Conservation (phyloP, 2,888 invertebrate species). For the Brachyptera putata region DNA sequence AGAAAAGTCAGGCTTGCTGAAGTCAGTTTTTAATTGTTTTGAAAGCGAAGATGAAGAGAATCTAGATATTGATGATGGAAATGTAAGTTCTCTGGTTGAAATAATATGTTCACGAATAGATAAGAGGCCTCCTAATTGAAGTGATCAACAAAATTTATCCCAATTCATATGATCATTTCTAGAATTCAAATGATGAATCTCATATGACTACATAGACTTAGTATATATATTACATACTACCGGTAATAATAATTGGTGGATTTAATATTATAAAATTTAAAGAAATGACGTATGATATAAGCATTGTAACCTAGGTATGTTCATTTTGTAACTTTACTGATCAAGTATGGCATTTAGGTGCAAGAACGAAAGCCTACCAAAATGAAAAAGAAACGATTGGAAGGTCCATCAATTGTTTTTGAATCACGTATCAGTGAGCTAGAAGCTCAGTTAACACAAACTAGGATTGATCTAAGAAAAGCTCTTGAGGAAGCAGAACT, state of each 20-base stretch:
- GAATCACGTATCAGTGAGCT: constrained; percentile 80
- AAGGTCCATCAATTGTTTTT: constrained; percentile 75
- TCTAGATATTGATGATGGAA: constrained; percentile 34
- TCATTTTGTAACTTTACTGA: too few relatives aligned
- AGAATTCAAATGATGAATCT: too few relatives aligned
- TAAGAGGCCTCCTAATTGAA: too few relatives aligned
- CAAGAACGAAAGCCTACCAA: constrained; percentile 37
- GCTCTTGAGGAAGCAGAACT: constrained; percentile 61
- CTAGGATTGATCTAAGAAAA: constrained; percentile 71
- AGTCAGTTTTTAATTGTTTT: constrained; percentile 52
- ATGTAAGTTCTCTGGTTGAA: constrained; percentile 19
- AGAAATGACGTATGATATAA: too few relatives aligned
- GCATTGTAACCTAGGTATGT: too few relatives aligned
- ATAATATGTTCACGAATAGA: constrained; percentile 8
- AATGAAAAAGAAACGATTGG: constrained; percentile 44
- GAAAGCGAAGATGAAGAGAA: constrained; percentile 39
- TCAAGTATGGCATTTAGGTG: too few relatives aligned
- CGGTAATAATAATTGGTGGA: too few relatives aligned
- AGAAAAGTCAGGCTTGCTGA: constrained; percentile 64
- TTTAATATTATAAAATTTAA: too few relatives aligned
- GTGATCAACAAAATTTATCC: too few relatives aligned
- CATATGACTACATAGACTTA: too few relatives aligned
- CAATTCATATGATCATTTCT: too few relatives aligned
- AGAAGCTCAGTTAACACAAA: constrained; percentile 76
- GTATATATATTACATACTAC: too few relatives aligned